These are phyloP conservation scores for Chelidonichthys spinosus DNA, from an alignment of 2,797 vertebrate genomes.

Conservation along the genomic window DNA sequence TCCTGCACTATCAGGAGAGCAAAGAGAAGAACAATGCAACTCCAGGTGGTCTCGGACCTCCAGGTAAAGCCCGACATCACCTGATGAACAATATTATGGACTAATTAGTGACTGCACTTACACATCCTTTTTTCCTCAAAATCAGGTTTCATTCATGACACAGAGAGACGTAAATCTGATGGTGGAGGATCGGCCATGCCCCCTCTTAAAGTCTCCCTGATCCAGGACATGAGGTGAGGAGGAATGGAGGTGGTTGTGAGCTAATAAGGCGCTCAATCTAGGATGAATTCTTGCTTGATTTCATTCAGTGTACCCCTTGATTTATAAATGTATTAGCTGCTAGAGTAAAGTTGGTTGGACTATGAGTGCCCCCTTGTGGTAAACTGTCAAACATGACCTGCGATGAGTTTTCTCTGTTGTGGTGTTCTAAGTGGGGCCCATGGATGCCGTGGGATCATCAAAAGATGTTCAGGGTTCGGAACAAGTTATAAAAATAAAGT, in stretches of 20 bases:
- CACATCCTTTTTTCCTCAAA: neutral
- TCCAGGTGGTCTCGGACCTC: constrained; percentile 89
- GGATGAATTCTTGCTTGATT: neutral
- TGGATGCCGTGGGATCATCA: neutral
- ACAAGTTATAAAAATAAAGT: neutral
- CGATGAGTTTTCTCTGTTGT: neutral
- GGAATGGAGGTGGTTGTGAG: neutral
- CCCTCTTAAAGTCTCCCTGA: constrained; percentile 93
- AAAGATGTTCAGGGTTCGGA: neutral
- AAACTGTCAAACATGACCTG: neutral
- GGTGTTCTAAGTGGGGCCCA: neutral
- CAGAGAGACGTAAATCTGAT: constrained; percentile 95
- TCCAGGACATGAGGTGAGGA: constrained; percentile 97
- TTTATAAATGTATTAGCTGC: neutral
- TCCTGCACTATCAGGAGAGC: constrained; percentile 96
- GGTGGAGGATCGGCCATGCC: constrained; percentile 90
- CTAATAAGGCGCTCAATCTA: neutral
- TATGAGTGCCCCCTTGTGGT: constrained; percentile 67
- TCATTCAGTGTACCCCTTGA: neutral
- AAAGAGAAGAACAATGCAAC: constrained; percentile 92
- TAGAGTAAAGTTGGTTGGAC: neutral
- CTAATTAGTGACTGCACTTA: neutral
- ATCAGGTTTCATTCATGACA: constrained; percentile 92
- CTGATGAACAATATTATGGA: neutral
- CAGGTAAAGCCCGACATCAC: constrained; percentile 82